Evolutionary conservation across 2,888 invertebrate species (phyloP).

Genomic region (Folsomia manolachei): DNA sequence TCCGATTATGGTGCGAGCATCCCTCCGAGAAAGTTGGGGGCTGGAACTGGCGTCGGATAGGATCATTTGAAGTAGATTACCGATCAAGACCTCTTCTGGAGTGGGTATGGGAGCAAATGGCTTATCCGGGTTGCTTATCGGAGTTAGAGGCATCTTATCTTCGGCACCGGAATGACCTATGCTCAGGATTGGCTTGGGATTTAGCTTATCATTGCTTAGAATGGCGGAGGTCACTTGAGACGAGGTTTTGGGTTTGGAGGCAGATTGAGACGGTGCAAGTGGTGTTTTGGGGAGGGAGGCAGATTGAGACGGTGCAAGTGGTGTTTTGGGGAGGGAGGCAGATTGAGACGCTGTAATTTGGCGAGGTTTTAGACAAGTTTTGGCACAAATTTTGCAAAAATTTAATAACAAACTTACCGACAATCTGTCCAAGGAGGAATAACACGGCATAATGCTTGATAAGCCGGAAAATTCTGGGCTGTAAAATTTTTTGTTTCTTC

Average conservation of each 20-base stretch:
- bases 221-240: neutral
- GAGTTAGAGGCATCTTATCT: neutral
- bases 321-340: neutral
- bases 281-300: neutral
- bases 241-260: neutral
- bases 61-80: neutral
- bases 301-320: neutral
- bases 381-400: neutral
- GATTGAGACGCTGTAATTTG: neutral
- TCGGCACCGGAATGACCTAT: neutral
- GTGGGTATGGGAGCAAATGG: neutral
- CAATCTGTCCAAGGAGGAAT: no score
- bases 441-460: no score
- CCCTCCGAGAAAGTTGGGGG: neutral
- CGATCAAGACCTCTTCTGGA: neutral
- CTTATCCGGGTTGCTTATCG: neutral
- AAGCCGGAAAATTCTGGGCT: no score
- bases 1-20: neutral
- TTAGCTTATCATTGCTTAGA: neutral
- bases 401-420: no score
- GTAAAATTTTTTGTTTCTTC: no score
- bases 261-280: neutral
- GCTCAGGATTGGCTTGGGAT: neutral
- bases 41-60: no score
- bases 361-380: no score